phyloP scores from a whole-genome alignment of 2,888 invertebrate species.

The Suillia variegata region DNA sequence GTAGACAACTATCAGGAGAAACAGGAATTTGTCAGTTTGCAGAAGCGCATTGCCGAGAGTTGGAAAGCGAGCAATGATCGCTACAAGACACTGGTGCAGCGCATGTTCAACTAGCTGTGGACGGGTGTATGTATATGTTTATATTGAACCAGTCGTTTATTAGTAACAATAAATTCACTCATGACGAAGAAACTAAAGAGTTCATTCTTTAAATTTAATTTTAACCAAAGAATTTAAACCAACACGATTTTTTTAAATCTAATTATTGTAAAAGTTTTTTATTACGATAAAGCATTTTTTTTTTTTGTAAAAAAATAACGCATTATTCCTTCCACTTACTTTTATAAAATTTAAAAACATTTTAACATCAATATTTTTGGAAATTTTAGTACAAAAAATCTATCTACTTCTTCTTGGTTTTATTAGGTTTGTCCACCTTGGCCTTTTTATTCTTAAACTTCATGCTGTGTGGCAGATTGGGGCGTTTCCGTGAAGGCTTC shows the following conservation, averaged over 20 bases:
- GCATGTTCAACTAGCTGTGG: slow-evolving; percentile 61
- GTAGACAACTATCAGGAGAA: slow-evolving; percentile 67
- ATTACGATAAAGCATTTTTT: slow-evolving; percentile 11
- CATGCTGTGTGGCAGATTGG: slow-evolving; percentile 43
- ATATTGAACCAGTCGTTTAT: not conserved
- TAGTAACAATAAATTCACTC: not conserved
- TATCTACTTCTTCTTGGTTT: slow-evolving; percentile 6
- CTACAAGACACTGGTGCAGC: slow-evolving; percentile 63
- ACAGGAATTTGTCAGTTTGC: slow-evolving; percentile 68
- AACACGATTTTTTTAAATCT: too few relatives aligned
- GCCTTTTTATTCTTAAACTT: slow-evolving; percentile 45
- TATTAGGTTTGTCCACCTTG: slow-evolving; percentile 29
- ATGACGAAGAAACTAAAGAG: not conserved
- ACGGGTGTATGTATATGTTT: not conserved
- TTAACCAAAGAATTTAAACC: not conserved
- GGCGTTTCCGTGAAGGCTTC: slow-evolving; percentile 41
- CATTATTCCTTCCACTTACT: slow-evolving; percentile 5
- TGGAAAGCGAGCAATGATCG: slow-evolving; percentile 68
- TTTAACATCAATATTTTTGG: not conserved
- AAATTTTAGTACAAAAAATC: not conserved
- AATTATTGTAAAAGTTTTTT: too few relatives aligned
- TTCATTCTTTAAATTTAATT: not conserved
- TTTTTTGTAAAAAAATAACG: slow-evolving; percentile 7
- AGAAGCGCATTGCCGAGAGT: slow-evolving; percentile 65
- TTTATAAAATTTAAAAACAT: too few relatives aligned